Base-by-base conservation (phyloP, 2,113 vertebrate genomes). In the Crocuta crocuta region DNA sequence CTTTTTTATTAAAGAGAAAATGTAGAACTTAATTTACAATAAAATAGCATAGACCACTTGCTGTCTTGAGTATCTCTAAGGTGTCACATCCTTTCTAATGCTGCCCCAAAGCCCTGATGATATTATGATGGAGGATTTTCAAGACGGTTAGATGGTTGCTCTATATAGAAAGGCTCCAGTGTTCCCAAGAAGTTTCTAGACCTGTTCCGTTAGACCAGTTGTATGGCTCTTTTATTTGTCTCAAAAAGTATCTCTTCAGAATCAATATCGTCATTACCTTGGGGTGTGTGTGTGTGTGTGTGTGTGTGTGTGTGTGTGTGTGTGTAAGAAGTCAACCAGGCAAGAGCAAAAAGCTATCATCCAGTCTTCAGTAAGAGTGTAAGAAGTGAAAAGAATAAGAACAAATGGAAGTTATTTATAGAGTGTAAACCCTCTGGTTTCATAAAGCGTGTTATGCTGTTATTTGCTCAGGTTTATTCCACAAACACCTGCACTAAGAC, bases 201-300 rank as follows among this genome's bases (percentile, higher is more conserved):
- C 58, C 97, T 98, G 86, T 93, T 98, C 89, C 97, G 83, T 98
- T 98, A 98, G 96, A 97, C 87, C 95, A 97, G 93, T 96, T 97
- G 88, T 94, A 94, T 97, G 97, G 91, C 86, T 98, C 97, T 94
- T 99, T 98, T 98, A 98, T 98, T 98, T 97, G 96, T 97, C 94
- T 98, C 97, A 96, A 98, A 98, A 98, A 98, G 96, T 98, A 92
- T 98, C 95, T 98, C 97, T 98, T 98, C 95, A 94, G 96, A 98
- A 99, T 99, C 98, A 98, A 98, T 99, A 98, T 98, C 83, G 61
- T 98, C 97, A 99, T 99, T 99, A 99, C 98, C 97, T 98, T 98
- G 98, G 43, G 88, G 98, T 97, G 95, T 97, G 96, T 98, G 91
- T 71, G 70, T 48, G 71, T 55, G 31, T 66, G 61, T 82, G 89